Conservation (phyloP, 2,113 vertebrate genomes). For the Hippolais icterina region DNA sequence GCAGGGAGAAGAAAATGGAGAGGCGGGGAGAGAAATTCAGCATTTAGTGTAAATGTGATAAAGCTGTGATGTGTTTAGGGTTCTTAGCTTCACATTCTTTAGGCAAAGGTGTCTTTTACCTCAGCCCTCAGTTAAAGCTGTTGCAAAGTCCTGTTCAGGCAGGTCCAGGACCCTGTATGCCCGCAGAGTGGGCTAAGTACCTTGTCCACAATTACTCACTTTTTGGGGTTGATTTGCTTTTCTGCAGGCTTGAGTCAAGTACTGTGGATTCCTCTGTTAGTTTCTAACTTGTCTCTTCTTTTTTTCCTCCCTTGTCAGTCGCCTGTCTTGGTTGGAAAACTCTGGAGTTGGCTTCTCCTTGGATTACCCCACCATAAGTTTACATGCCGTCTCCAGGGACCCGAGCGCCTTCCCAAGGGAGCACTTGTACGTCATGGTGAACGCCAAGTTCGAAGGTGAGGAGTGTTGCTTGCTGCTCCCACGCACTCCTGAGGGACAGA, state of each 20-base stretch:
- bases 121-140: background rate
- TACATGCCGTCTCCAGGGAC: slow-evolving; percentile 94
- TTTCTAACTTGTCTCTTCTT: background rate
- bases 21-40: background rate
- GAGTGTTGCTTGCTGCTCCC: background rate
- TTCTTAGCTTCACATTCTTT: background rate
- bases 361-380: slow-evolving; percentile 93
- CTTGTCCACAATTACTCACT: background rate
- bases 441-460: slow-evolving; percentile 84
- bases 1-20: background rate
- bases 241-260: background rate
- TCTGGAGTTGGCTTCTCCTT: slow-evolving; percentile 90
- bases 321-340: slow-evolving; percentile 89
- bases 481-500: rapidly evolving
- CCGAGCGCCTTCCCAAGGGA: slow-evolving; percentile 85
- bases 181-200: rapidly evolving
- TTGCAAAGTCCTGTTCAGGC: background rate
- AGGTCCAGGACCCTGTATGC: rapidly evolving
- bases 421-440: slow-evolving; percentile 97
- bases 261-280: background rate
- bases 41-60: background rate
- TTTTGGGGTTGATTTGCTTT: background rate
- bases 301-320: slow-evolving; percentile 61
- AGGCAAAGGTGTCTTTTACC: background rate
- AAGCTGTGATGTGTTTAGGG: background rate